phyloP scores from a whole-genome alignment of 2,888 invertebrate species.

The Brachyopa scutellaris region DNA sequence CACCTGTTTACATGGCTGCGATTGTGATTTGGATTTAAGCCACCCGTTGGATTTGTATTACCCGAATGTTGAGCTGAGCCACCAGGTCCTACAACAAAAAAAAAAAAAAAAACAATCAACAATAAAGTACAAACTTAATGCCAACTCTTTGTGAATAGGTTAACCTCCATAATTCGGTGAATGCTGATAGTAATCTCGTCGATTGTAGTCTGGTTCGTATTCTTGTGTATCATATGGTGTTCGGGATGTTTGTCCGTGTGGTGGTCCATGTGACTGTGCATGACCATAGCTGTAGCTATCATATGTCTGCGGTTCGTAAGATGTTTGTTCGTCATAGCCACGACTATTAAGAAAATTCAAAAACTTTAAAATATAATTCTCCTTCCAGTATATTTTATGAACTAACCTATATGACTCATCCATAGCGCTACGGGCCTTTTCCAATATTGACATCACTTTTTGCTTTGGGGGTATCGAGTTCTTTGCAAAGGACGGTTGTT shows the following conservation, averaged over 20 bases:
- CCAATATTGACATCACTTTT: conserved; percentile 92
- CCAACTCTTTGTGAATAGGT: too few relatives aligned
- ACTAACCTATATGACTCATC: conserved; percentile 88
- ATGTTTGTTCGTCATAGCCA: conserved; percentile 79
- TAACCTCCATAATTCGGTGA: conserved; percentile 80
- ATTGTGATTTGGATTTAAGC: conserved; percentile 80
- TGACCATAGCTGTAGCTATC: conserved; percentile 79
- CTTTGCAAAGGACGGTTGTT: conserved; percentile 80
- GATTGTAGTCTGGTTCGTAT: conserved; percentile 80
- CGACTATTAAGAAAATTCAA: conserved; percentile 74
- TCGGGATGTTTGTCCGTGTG: conserved; percentile 76
- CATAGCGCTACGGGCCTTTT: conserved; percentile 91
- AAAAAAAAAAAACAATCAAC: neutral
- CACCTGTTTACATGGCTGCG: conserved; percentile 82
- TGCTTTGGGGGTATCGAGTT: conserved; percentile 87
- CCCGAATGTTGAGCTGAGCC: conserved; percentile 74
- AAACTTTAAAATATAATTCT: neutral
- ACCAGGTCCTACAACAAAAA: conserved; percentile 63
- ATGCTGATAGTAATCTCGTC: conserved; percentile 81
- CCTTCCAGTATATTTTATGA: neutral
- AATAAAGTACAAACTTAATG: too few relatives aligned
- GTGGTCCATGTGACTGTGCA: conserved; percentile 74
- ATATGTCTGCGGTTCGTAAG: conserved; percentile 80
- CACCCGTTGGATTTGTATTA: conserved; percentile 76
- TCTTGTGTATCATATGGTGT: conserved; percentile 79